Conservation (phyloP, 2,113 vertebrate genomes). For the Cariama cristata region DNA sequence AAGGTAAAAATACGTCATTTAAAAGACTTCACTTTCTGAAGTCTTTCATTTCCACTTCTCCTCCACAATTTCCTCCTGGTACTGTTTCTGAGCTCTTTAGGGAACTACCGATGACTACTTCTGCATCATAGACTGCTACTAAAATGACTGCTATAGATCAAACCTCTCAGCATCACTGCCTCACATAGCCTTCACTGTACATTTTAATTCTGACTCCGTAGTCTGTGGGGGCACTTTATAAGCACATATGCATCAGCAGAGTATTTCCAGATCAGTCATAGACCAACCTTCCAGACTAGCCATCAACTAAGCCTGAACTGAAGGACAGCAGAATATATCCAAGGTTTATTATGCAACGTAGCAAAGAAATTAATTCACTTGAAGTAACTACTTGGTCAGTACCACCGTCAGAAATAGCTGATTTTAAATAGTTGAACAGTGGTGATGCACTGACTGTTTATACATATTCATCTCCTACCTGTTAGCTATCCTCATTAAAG, state of each 20-base stretch:
- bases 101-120: constrained; percentile 23
- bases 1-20: background rate
- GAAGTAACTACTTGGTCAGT: background rate
- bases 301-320: background rate
- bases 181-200: background rate
- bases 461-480: background rate
- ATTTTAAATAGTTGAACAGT: background rate
- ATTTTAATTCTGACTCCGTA: background rate
- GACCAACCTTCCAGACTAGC: background rate
- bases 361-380: background rate
- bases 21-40: background rate
- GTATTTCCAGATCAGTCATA: background rate
- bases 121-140: background rate
- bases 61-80: constrained; percentile 16
- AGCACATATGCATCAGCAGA: background rate
- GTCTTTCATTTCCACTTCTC: background rate
- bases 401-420: background rate
- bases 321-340: background rate
- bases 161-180: background rate
- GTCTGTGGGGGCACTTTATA: background rate
- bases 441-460: background rate
- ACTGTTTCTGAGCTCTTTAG: background rate
- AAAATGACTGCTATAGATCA: background rate
- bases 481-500: background rate
- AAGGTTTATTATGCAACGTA: background rate